These are phyloP conservation scores for Thera obeliscata DNA, from an alignment of 2,888 invertebrate genomes.

Conservation along the genomic window DNA sequence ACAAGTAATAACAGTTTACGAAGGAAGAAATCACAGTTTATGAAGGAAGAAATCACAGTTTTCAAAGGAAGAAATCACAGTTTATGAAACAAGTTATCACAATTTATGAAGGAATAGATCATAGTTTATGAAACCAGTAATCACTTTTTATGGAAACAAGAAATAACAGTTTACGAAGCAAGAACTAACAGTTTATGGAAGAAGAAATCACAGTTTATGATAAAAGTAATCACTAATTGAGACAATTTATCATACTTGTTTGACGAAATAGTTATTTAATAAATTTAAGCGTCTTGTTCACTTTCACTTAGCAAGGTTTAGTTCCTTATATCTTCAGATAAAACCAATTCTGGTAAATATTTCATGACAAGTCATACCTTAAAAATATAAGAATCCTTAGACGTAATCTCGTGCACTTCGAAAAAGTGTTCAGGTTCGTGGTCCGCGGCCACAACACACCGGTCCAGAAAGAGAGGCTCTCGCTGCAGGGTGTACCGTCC, in stretches of 20 bases:
- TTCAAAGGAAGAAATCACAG: neutral
- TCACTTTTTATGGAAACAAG: no score
- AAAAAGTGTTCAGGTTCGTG: slow-evolving; percentile 97
- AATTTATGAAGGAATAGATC: neutral
- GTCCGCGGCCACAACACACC: slow-evolving; percentile 95
- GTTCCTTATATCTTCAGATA: no score
- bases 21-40: neutral
- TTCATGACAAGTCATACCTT: slow-evolving; percentile 86
- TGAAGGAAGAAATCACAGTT: neutral
- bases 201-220: no score
- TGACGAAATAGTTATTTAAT: no score
- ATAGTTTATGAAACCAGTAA: neutral
- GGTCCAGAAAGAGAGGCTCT: slow-evolving; percentile 95
- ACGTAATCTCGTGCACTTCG: slow-evolving; percentile 96
- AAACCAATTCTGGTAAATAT: no score
- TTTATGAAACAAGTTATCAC: neutral
- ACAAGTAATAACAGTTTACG: neutral
- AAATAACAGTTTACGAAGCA: no score
- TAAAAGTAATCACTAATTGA: no score
- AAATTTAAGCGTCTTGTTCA: no score
- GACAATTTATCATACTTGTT: no score
- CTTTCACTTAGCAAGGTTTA: no score
- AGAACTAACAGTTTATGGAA: no score
- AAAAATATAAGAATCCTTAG: slow-evolving; percentile 96
- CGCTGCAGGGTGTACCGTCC: slow-evolving; percentile 93